Evolutionary conservation across 2,797 vertebrate species (phyloP), one percentile per base, ranked within the genome.

Genomic region (Enteromius radiatus): DNA sequence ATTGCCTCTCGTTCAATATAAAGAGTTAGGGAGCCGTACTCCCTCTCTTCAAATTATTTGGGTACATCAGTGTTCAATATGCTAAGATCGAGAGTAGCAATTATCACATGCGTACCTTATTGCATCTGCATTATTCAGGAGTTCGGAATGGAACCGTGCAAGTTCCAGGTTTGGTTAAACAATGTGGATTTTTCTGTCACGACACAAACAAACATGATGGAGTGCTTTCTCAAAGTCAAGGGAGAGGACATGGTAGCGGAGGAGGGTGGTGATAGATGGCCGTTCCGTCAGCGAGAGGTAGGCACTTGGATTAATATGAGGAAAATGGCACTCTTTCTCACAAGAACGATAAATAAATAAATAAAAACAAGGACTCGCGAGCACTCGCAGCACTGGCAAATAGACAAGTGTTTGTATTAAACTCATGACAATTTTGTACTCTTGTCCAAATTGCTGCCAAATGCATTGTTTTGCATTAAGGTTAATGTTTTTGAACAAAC

Each of bases 171-270:
- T 82, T 56, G 59, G 83, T 89, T 84, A 91, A 91, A 90, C 71
- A 63, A 90, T 91, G 91, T 91, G 90, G 88, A 89, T 86, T 68
- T 90, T 17, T 82, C 81, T 76, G 92, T 94, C 92, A 90, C 89
- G 92, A 90, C 92, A 93, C 92, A 94, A 95, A 94, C 93, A 94
- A 94, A 93, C 91, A 93, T 93, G 93, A 94, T 93, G 88, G 92
- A 95, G 91, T 92, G 91, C 90, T 93, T 91, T 91, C 93, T 93
- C 92, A 94, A 95, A 93, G 94, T 94, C 94, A 93, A 85, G 83
- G 89, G 89, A 90, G 91, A 93, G 92, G 93, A 93, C 93, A 92
- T 81, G 88, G 86, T 82, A 82, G 85, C 64, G 82, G 87, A 89
- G 84, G 86, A 88, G 86, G 92, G 92, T 92, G 89, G 90, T 93